A percentile compares a stretch with the other conserved stretches of the same genome.
Conservation (phyloP, 2,888 invertebrate genomes). For the Hyalella azteca region DNA sequence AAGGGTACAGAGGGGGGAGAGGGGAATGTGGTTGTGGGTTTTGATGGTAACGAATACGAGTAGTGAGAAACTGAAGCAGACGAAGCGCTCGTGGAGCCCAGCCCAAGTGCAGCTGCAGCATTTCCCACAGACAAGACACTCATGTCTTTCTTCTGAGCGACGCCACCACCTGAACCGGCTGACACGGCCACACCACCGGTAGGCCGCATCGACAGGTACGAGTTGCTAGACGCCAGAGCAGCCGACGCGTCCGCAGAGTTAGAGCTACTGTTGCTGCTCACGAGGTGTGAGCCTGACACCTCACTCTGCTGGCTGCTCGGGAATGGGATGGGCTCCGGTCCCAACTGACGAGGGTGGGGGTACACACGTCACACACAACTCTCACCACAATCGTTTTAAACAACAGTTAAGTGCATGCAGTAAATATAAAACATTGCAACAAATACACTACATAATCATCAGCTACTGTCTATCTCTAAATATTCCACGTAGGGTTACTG, state of each 20-base stretch:
- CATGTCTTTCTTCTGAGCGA: constrained; percentile 39
- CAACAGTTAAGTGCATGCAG: background rate
- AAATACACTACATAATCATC: background rate
- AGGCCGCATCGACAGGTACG: constrained; percentile 21
- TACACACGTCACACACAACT: constrained; percentile 11
- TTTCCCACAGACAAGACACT: constrained; percentile 15
- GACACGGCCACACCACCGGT: background rate
- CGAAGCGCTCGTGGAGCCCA: constrained; percentile 49
- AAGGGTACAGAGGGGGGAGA: constrained; percentile 38
- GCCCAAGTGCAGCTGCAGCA: constrained; percentile 43
- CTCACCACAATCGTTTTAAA: background rate
- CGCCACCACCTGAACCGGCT: constrained; percentile 39
- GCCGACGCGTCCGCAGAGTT: background rate
- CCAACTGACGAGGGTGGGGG: constrained; percentile 44
- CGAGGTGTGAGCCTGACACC: constrained; percentile 40
- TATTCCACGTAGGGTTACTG: no score
- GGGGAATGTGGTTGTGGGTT: constrained; percentile 36
- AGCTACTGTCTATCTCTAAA: no score
- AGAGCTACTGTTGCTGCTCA: constrained; percentile 43
- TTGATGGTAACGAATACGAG: constrained; percentile 39
- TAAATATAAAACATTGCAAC: background rate
- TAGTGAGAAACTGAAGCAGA: constrained; percentile 48
- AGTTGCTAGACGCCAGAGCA: background rate
- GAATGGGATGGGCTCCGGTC: constrained; percentile 57
- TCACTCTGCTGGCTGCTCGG: constrained; percentile 33